Conservation (phyloP, 1,140 invertebrate genomes). For the Eufriesea mexicana region DNA sequence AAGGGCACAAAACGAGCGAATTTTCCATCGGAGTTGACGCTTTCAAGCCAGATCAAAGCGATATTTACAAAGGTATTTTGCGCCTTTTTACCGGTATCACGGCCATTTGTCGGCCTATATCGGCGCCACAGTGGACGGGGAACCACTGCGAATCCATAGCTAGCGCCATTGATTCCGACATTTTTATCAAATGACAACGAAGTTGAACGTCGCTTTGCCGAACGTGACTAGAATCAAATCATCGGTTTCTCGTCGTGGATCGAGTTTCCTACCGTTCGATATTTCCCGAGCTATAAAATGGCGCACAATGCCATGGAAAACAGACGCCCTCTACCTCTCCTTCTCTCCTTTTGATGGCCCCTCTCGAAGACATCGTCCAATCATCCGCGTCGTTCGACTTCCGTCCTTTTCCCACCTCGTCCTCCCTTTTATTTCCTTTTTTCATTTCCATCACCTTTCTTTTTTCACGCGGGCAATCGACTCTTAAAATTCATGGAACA, state of each 20-base stretch:
- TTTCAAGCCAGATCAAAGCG: not conserved
- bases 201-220: conserved; percentile 48
- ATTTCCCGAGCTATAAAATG: conserved; percentile 48
- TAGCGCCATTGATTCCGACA: conserved; percentile 46
- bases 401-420: not conserved
- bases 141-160: not conserved
- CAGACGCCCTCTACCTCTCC: not conserved
- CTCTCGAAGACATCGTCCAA: not conserved
- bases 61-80: conserved; percentile 10
- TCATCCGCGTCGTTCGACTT: not conserved
- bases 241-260: not conserved
- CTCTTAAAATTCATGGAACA: conserved; percentile 4
- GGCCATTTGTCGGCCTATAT: conserved; percentile 14
- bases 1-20: not conserved
- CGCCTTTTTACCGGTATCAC: not conserved
- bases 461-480: not conserved
- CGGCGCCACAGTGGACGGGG: not conserved
- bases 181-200: conserved; percentile 61
- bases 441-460: not conserved
- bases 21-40: not conserved
- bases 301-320: conserved; percentile 16
- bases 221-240: conserved; percentile 54
- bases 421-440: not conserved
- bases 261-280: not conserved
- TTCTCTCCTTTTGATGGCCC: not conserved